These are phyloP conservation scores for Hydrocynus forskahlii DNA, from an alignment of 2,797 vertebrate species.

Conservation along the genomic window DNA sequence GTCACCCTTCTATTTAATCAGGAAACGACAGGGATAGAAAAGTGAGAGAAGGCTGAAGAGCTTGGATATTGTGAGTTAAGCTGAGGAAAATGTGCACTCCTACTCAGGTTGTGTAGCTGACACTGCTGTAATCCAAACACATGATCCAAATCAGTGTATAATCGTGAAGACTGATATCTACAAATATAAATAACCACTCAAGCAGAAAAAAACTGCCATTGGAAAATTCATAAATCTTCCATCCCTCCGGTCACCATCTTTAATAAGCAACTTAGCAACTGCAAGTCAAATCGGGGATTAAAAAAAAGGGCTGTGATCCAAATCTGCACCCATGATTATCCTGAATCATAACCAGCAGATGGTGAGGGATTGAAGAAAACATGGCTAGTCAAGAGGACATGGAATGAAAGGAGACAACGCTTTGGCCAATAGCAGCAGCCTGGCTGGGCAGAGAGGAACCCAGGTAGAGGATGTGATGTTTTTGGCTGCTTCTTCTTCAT, in stretches of 20 bases:
- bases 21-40: neutral
- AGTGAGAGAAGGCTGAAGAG: neutral
- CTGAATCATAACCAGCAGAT: neutral
- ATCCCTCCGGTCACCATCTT: slow-evolving; percentile 5
- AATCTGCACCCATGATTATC: slow-evolving; percentile 27
- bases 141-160: neutral
- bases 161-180: slow-evolving; percentile 17
- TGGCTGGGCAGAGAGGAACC: neutral
- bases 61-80: neutral
- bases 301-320: slow-evolving; percentile 25
- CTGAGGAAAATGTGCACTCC: neutral
- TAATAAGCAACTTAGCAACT: slow-evolving; percentile 25
- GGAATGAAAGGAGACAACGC: neutral
- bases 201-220: neutral
- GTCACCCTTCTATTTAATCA: neutral
- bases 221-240: slow-evolving; percentile 9
- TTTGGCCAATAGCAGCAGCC: neutral
- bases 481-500: neutral
- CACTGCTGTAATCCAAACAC: neutral
- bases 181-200: slow-evolving; percentile 19
- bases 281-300: neutral
- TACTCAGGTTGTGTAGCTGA: neutral
- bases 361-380: neutral
- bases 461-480: neutral
- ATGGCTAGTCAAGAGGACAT: neutral